Evolutionary conservation across 2,797 vertebrate species (phyloP).

Genomic region (Nasua narica): DNA sequence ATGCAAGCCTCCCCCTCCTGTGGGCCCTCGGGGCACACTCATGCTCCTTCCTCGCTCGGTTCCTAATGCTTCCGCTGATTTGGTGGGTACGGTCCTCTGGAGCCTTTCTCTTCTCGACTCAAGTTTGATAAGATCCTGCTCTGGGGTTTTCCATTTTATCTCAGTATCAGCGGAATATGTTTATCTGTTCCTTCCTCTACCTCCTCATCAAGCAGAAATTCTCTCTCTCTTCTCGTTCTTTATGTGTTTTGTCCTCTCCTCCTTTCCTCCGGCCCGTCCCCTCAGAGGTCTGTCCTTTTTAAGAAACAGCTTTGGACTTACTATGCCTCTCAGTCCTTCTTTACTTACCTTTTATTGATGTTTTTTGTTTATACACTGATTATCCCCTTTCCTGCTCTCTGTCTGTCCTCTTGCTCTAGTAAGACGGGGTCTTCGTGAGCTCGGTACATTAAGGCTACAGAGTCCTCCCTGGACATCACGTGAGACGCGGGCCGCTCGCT

Average conservation of each 20-base stretch:
- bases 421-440: no score
- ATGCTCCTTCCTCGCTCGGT: no score
- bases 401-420: no score
- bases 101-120: not conserved
- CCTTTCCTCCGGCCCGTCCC: no score
- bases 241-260: not conserved
- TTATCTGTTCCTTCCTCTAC: no score
- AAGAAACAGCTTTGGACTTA: not conserved
- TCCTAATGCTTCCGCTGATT: not conserved
- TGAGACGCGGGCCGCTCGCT: fast-evolving
- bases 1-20: not conserved
- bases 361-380: not conserved
- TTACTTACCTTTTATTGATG: not conserved
- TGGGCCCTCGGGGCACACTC: no score
- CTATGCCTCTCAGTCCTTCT: no score
- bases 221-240: not conserved
- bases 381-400: not conserved
- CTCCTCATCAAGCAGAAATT: no score
- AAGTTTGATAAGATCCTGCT: no score
- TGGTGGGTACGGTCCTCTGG: no score
- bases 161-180: not conserved
- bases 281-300: not conserved
- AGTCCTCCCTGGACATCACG: not conserved
- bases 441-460: not conserved
- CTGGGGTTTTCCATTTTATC: no score